A percentile compares a stretch with the other conserved stretches of the same genome.
phyloP scores from a whole-genome alignment of 1,140 invertebrate species.

The Platorchestia sp. region DNA sequence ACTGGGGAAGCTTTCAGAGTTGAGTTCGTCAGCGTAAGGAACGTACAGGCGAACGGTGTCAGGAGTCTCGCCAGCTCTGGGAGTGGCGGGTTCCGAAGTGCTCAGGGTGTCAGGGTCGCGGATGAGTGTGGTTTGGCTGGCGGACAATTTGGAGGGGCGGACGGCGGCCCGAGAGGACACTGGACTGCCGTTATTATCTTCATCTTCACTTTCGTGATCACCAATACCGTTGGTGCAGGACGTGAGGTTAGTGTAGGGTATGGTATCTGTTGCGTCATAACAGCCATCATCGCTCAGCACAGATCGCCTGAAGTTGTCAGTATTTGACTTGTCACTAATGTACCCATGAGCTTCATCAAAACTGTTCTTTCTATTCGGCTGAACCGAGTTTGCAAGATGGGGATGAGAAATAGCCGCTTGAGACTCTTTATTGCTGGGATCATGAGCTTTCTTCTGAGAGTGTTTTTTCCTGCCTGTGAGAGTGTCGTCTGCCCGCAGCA shows the following conservation, averaged over 20 bases:
- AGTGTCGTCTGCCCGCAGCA: slow-evolving; percentile 19
- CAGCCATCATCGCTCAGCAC: slow-evolving; percentile 62
- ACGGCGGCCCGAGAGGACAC: slow-evolving; percentile 57
- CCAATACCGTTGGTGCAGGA: background rate
- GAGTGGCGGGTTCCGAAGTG: slow-evolving; percentile 65
- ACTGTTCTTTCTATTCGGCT: background rate
- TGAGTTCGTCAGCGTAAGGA: slow-evolving; percentile 65
- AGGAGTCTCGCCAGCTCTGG: slow-evolving; percentile 66
- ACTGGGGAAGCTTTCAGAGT: slow-evolving; percentile 31
- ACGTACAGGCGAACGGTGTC: slow-evolving; percentile 68
- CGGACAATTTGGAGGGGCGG: slow-evolving; percentile 62
- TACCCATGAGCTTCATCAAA: too few relatives aligned
- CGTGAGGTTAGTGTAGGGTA: slow-evolving; percentile 18
- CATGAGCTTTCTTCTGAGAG: slow-evolving; percentile 45
- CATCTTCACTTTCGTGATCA: background rate
- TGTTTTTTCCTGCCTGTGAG: background rate
- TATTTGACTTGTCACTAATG: background rate
- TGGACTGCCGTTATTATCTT: slow-evolving; percentile 21
- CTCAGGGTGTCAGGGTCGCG: slow-evolving; percentile 57
- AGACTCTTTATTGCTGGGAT: slow-evolving; percentile 58
- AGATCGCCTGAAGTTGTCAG: slow-evolving; percentile 56
- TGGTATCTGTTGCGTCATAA: slow-evolving; percentile 60
- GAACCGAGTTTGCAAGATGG: slow-evolving; percentile 51
- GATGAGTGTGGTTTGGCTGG: slow-evolving; percentile 63
- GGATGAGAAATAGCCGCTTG: slow-evolving; percentile 59